Evolutionary conservation across 2,113 vertebrate genomes (phyloP).

Genomic region (Hepsetus odoe): DNA sequence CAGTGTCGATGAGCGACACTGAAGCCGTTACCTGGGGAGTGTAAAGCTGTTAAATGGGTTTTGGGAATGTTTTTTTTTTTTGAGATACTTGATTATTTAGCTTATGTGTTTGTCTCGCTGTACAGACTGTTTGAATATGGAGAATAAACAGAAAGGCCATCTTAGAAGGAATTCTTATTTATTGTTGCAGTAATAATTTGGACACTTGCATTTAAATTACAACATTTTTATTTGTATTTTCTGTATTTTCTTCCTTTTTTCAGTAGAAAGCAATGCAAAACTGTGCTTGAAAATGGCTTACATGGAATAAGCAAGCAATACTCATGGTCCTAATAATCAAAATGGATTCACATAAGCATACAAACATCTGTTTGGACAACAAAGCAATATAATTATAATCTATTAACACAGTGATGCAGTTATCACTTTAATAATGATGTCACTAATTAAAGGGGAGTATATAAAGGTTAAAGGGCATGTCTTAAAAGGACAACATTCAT

Average conservation of each 20-base stretch:
- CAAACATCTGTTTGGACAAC: conserved; percentile 53
- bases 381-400: conserved; percentile 38
- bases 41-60: too few relatives aligned
- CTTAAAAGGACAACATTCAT: conserved; percentile 8
- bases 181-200: conserved; percentile 63
- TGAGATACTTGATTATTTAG: too few relatives aligned
- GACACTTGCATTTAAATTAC: conserved; percentile 57
- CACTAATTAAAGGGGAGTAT: not conserved
- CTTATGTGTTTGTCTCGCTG: too few relatives aligned
- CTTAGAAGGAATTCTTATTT: conserved; percentile 49
- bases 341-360: conserved; percentile 64
- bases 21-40: too few relatives aligned
- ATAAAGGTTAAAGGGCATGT: conserved; percentile 10
- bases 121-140: not conserved
- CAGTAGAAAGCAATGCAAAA: conserved; percentile 50
- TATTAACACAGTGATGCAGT: conserved; percentile 21
- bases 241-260: not conserved
- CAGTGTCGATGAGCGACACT: too few relatives aligned
- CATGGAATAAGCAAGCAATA: conserved; percentile 60
- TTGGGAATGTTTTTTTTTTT: too few relatives aligned
- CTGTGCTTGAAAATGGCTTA: conserved; percentile 47
- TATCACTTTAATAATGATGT: conserved; percentile 17
- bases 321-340: conserved; percentile 52
- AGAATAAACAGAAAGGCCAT: not conserved
- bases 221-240: conserved; percentile 26